phyloP scores from a whole-genome alignment of 2,113 vertebrate species.

The Mus musculus region DNA sequence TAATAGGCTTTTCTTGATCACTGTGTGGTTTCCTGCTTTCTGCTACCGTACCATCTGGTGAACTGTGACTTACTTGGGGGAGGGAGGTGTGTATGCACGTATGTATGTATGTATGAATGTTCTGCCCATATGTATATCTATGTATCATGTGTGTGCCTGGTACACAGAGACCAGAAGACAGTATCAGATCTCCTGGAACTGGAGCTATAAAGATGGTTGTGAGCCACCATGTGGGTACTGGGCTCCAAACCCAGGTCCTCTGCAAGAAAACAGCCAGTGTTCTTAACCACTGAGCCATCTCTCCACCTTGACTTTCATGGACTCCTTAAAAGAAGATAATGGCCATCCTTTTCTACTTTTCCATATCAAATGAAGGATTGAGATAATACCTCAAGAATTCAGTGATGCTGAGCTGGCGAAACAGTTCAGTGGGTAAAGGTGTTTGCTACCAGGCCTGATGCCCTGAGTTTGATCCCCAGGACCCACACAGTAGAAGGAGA shows the following conservation, averaged over 20 bases:
- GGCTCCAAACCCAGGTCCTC: not conserved
- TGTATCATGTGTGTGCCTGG: not conserved
- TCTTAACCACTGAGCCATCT: not conserved
- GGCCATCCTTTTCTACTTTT: slow-evolving; percentile 30
- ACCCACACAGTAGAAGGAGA: not conserved
- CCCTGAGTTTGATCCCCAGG: not conserved
- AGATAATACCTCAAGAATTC: slow-evolving; percentile 8
- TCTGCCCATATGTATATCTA: not conserved
- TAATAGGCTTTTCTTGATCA: not conserved
- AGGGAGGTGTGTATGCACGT: not conserved
- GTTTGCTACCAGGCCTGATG: not conserved
- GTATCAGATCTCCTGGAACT: not conserved
- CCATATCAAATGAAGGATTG: slow-evolving; percentile 11
- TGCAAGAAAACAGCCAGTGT: too few species aligned
- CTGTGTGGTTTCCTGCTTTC: not conserved
- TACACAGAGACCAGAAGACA: not conserved
- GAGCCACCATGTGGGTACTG: not conserved
- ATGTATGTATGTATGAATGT: not conserved
- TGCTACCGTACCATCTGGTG: not conserved
- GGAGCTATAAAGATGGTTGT: not conserved
- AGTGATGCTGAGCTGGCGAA: not conserved
- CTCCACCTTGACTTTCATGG: not conserved
- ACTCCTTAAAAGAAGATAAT: slow-evolving; percentile 50
- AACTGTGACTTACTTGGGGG: not conserved
- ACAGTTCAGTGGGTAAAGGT: not conserved